Evolutionary conservation across 2,797 vertebrate genomes (phyloP), one percentile per base, ranked within the genome.

Genomic region (Sorex maritimensis): DNA sequence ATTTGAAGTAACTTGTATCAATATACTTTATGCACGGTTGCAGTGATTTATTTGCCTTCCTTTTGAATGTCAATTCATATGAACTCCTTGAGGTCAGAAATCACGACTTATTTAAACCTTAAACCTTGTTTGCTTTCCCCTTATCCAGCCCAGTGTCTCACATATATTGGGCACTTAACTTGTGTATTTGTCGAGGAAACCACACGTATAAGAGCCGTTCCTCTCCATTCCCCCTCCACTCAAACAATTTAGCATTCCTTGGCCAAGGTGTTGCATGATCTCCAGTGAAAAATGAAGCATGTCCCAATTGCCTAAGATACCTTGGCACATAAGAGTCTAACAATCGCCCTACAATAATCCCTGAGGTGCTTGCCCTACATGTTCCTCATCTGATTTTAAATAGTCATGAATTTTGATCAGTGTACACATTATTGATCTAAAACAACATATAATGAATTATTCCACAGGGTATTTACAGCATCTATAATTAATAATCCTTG

Each of bases 401-500:
- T 84, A 46, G 38, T 86, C 78, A 58, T 63, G 44, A 49, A 34
- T 90, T 81, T 85, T 78, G 12, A 30, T 90, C 58, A 49, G 3
- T 6, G 9, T 77, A 63, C 9, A 87, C 17, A 38, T 79, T 55
- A 24, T 41, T 89, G 79, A 68, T 67, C 86, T 81, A 12, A 46
- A 87, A 90, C 49, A 17, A 61, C 5, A 55, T 55, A 84, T 0
- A 88, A 14, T 9, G 13, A 8, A 6, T 65, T 44, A 81, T 81
- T 75, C 58, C 13, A 81, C 17, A 19, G 0, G 4, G 19, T 52
- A 80, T 88, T 88, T 71, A 92, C 67, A 90, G 69, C 94, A 94
- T 34, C 61, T 90, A 6, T 90, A 78, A 77, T 74, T 90, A 95
- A 34, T 38, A 74, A 87, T 46, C 63, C n/a, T 79, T 91, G 58